Base-by-base conservation (phyloP, 1,140 invertebrate species). In the Anastrepha ludens region DNA sequence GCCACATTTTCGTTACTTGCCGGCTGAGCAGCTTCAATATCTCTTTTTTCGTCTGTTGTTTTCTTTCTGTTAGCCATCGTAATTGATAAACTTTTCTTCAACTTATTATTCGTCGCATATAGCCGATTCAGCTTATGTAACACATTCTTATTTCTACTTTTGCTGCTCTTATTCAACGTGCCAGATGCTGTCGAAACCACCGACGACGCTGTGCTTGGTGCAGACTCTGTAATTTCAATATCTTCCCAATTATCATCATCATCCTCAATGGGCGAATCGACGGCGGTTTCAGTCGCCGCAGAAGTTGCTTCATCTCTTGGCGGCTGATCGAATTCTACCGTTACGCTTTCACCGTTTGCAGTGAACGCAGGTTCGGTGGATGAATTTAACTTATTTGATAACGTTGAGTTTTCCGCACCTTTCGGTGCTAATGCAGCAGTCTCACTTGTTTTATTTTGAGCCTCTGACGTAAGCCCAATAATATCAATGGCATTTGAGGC, bases 231-330 rank as follows among this genome's bases (percentile, higher is more conserved):
- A 2, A 89, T 87, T 87, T 89, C 89, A 85, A 89, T 88, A 88
- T 89, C 89, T 74, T 89, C 89, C 89, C 88, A 89, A 59, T 88
- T 64, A 8, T 88, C 88, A 62, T 89, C 89, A 44, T 89, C 89
- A n/a, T 87, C 87, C 29, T 85, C 64, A 44, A 58, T 20, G 3
- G 62, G 59, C 62, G 55, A 55, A 20, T 60, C 59, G 29, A 3
- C 7, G 20, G 20, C 50, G 17, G 47, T 50, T 81, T 67, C 17
- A 67, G 47, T 55, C 44, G 74, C n/a, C 6, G 41, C n/a, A 2
- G 74, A 41, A 41, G 39, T n/a, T 67, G 15, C 13, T 85, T 39
- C 6, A 81, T 58, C 50, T 59, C n/a, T 20, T 2, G 6, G 7
- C 41, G 2, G 17, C 29, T 15, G 17, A 6, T 62, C 59, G 1